Conservation (phyloP, 1,140 invertebrate species). For the Lordiphosa collinella region DNA sequence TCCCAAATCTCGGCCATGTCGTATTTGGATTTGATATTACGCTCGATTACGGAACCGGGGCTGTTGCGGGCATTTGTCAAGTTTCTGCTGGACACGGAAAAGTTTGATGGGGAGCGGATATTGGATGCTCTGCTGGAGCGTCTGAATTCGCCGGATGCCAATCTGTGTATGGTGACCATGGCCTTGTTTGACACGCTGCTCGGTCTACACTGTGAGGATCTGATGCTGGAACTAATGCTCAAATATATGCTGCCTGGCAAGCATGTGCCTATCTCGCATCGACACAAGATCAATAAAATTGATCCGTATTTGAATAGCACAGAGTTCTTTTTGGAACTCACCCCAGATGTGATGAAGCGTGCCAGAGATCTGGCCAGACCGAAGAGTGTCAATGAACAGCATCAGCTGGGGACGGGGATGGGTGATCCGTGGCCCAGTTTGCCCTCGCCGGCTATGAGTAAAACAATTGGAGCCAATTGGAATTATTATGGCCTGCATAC, state of each 20-base stretch:
- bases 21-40: conserved; percentile 93
- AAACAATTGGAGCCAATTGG: conserved; percentile 79
- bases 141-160: conserved; percentile 85
- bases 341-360: conserved; percentile 83
- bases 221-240: conserved; percentile 96
- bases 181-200: conserved; percentile 94
- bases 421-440: conserved; percentile 31
- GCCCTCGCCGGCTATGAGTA: conserved; percentile 70
- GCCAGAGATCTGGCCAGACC: conserved; percentile 64
- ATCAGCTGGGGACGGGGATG: conserved; percentile 6
- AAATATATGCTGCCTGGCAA: conserved; percentile 92
- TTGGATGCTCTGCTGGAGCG: conserved; percentile 89
- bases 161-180: conserved; percentile 93
- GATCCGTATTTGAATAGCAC: conserved; percentile 91
- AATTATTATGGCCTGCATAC: conserved; percentile 81
- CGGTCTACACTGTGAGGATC: conserved; percentile 96
- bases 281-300: conserved; percentile 86
- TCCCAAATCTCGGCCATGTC: conserved; percentile 95
- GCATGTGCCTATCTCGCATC: conserved; percentile 93
- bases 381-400: conserved; percentile 47
- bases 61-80: conserved; percentile 90
- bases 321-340: conserved; percentile 90
- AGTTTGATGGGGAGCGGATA: conserved; percentile 89
- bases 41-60: conserved; percentile 91
- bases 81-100: conserved; percentile 90